Conservation (phyloP, 2,113 vertebrate genomes). For the Rhinolophus sinicus region DNA sequence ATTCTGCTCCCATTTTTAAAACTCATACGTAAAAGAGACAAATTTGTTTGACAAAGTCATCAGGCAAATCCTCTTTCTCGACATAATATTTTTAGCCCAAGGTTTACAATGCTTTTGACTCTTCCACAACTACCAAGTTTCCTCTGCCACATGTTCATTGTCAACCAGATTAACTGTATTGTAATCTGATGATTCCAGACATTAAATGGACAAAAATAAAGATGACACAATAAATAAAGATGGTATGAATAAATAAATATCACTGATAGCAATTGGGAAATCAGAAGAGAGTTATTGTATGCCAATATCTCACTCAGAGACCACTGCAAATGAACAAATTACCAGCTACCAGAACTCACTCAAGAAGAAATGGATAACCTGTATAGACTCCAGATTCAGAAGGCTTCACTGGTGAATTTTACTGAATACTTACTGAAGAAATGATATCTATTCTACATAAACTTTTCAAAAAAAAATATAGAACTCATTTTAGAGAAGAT, state of each 20-base stretch:
- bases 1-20: background rate
- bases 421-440: background rate
- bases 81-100: background rate
- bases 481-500: background rate
- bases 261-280: background rate
- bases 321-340: background rate
- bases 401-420: background rate
- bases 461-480: background rate
- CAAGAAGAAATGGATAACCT: slow-evolving; percentile 14
- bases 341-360: background rate
- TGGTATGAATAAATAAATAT: background rate
- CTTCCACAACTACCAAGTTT: background rate
- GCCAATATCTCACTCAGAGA: background rate
- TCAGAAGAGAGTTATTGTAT: background rate
- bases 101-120: background rate
- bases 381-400: background rate
- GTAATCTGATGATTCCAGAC: background rate
- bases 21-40: background rate
- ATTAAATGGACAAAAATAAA: background rate
- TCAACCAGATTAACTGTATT: background rate
- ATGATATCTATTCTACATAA: background rate
- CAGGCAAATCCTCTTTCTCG: background rate
- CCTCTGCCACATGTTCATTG: background rate
- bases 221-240: background rate
- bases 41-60: background rate